Conservation (phyloP, 2,797 vertebrate genomes). For the Allobates femoralis region DNA sequence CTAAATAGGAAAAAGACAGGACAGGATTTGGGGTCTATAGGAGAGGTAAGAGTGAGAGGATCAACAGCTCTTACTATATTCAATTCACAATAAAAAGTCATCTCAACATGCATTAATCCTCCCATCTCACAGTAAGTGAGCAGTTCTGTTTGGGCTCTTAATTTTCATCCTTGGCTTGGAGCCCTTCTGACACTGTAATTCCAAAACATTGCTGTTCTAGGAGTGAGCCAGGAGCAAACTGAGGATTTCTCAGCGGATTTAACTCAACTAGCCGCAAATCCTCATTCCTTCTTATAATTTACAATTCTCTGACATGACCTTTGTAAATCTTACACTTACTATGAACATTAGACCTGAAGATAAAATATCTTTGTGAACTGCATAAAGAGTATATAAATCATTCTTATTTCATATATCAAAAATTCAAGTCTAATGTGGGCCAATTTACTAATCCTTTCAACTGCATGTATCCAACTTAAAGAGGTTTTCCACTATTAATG, state of each 20-base stretch:
- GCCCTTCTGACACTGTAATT: constrained; percentile 25
- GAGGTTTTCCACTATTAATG: no score
- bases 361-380: neutral
- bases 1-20: neutral
- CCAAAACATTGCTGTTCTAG: constrained; percentile 26
- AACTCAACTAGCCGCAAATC: constrained; percentile 36
- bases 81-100: constrained; percentile 10
- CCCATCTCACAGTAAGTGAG: constrained; percentile 23
- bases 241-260: constrained; percentile 39
- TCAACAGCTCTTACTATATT: constrained; percentile 20
- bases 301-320: constrained; percentile 28
- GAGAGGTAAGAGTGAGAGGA: constrained; percentile 37
- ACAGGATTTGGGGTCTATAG: neutral
- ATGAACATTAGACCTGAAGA: neutral
- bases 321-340: constrained; percentile 19
- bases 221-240: constrained; percentile 39
- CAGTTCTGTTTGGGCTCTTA: constrained; percentile 21
- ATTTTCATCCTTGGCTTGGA: constrained; percentile 36
- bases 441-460: neutral
- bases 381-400: neutral
- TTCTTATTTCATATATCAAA: neutral
- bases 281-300: constrained; percentile 37
- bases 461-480: neutral
- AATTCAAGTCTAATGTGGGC: neutral
- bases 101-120: constrained; percentile 42